Base-by-base conservation (phyloP, 2,888 invertebrate species). In the Rotaria macrura region DNA sequence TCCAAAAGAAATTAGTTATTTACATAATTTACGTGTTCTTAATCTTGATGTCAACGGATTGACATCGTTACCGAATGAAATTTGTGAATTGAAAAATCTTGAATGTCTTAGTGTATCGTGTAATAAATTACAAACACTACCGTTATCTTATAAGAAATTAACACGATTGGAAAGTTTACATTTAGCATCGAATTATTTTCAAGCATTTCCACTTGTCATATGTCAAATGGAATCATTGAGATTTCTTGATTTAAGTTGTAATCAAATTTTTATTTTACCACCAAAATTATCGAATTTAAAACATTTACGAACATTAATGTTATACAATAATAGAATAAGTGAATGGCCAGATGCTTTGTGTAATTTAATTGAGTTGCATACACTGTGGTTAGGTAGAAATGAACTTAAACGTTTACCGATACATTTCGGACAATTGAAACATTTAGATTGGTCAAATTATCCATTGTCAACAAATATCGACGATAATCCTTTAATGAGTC, bases 31-130 rank as follows among this genome's bases (percentile, higher is more conserved):
- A 40, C 74, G 84, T 52, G 47, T 72, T 14, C 84, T 86, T 74
- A 84, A 86, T 86, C 57, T 86, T 12, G 86, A 86, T 57, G 54
- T 74, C n/a, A 84, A 86, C 72, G 23, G 43, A n/a, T 65, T 86
- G 20, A 84, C 49, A 52, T 43, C n/a, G 4, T 52, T 86, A 57
- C 86, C 86, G 1, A 84, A 84, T 43, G 72, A 38, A 54, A 54
- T 86, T 4, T 52, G 86, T 25, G 84, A 84, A 38, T 47, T 86
- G 40, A 52, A 84, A 20, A 79, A 84, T 83, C 72, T 86, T 12
- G 84, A 86, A 84, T 84, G 79, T 74, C 52, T 86, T 34, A 86
- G 84, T 20, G 52, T 86, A 25, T 74, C 86, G 17, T 84, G 79
- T 38, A 86, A 86, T 86, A 49, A 47, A 25, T 83, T 86, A 49